Percentiles rank a stretch among this genome's conserved stretches.
phyloP scores from a whole-genome alignment of 1,140 invertebrate species.

The Diachasma alloeum region DNA sequence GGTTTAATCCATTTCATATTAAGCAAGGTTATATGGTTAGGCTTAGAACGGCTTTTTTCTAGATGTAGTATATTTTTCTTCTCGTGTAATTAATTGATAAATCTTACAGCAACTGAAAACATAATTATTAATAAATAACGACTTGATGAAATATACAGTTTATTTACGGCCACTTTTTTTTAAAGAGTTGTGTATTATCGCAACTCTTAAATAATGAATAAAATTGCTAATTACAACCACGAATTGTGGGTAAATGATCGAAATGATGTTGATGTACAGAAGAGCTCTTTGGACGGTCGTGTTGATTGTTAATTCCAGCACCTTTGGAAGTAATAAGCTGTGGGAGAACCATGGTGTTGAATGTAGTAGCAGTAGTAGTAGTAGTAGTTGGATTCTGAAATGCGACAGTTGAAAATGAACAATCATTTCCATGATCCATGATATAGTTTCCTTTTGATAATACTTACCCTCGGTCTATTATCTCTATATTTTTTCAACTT shows the following conservation, averaged over 20 bases:
- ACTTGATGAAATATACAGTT: no score
- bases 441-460: not conserved
- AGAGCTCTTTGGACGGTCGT: constrained; percentile 59
- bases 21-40: no score
- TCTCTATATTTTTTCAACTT: constrained; percentile 68
- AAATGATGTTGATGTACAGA: constrained; percentile 65
- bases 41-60: no score
- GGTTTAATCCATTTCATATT: no score
- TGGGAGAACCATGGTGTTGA: constrained; percentile 70
- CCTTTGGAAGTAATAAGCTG: constrained; percentile 70
- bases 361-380: constrained; percentile 50
- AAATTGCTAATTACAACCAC: constrained; percentile 56
- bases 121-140: no score
- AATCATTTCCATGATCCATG: not conserved
- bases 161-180: no score
- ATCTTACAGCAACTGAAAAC: no score
- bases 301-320: constrained; percentile 53
- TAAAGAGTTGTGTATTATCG: no score
- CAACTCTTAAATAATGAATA: constrained; percentile 29
- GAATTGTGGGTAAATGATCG: constrained; percentile 77
- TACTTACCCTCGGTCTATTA: constrained; percentile 68
- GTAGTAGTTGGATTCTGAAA: constrained; percentile 62
- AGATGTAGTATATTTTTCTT: no score
- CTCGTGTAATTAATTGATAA: no score
- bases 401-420: constrained; percentile 15